phyloP scores from a whole-genome alignment of 2,888 invertebrate genomes.

The Cryptocephalus moraei region DNA sequence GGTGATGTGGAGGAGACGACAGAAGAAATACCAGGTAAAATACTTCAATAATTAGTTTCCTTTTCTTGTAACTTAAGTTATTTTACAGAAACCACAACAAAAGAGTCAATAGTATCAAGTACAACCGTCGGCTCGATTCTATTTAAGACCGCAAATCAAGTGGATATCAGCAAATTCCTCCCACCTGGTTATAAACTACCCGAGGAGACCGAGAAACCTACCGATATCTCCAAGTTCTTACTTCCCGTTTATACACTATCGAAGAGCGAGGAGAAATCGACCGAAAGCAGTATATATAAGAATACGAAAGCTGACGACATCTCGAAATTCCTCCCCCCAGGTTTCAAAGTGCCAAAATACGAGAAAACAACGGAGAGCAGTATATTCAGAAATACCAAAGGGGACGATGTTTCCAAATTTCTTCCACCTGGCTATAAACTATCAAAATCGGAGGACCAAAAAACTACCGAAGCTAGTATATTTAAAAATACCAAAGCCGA shows the following conservation, averaged over 20 bases:
- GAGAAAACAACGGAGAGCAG: conserved; percentile 19
- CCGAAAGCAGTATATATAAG: conserved; percentile 19
- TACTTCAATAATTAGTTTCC: no score
- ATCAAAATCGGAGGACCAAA: conserved; percentile 12
- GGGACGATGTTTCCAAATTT: conserved; percentile 49
- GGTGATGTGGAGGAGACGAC: conserved; percentile 3
- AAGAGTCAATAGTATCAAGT: conserved; percentile 9
- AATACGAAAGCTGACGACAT: conserved; percentile 7
- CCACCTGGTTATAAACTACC: conserved; percentile 1
- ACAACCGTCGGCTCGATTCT: conserved; percentile 9
- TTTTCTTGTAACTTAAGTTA: not conserved
- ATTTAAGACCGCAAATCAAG: not conserved
- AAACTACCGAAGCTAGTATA: conserved; percentile 7
- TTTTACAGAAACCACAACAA: not conserved
- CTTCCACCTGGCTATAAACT: conserved; percentile 56
- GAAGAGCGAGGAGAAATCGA: conserved; percentile 3
- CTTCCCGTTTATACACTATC: conserved; percentile 4
- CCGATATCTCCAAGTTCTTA: conserved; percentile 2
- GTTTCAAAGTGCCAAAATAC: conserved; percentile 7
- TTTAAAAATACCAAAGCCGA: conserved; percentile 30
- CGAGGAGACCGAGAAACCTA: not conserved
- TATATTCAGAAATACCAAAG: conserved; percentile 40
- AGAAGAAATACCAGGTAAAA: conserved; percentile 10
- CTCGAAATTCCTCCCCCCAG: conserved; percentile 10
- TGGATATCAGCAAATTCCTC: conserved; percentile 1